phyloP scores from a whole-genome alignment of 2,888 invertebrate genomes.

The Panopea generosa region DNA sequence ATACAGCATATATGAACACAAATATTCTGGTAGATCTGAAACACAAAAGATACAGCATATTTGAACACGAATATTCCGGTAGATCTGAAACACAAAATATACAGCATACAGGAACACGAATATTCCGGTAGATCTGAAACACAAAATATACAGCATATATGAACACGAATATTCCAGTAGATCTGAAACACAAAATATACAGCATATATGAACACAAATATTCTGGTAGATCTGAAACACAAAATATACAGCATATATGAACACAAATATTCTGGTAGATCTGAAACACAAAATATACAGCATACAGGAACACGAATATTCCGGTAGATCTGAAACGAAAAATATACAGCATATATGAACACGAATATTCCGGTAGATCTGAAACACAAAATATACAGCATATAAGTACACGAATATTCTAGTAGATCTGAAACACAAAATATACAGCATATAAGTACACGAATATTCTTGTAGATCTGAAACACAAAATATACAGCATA shows the following conservation, averaged over 20 bases:
- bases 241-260: too few species aligned
- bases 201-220: constrained; percentile 86
- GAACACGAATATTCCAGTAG: too few species aligned
- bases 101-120: constrained; percentile 86
- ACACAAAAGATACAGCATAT: constrained; percentile 29
- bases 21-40: constrained; percentile 86
- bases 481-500: too few species aligned
- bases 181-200: too few species aligned
- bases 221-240: constrained; percentile 85
- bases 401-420: neutral
- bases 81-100: too few species aligned
- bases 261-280: too few species aligned
- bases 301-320: too few species aligned
- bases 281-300: too few species aligned
- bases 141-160: neutral
- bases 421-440: too few species aligned
- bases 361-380: constrained; percentile 78
- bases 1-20: constrained; percentile 86
- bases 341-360: too few species aligned
- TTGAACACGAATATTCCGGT: constrained; percentile 46
- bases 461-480: too few species aligned
- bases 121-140: constrained; percentile 86
- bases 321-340: constrained; percentile 76
- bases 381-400: constrained; percentile 56
- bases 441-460: too few species aligned